Percentiles rank a stretch among this genome's conserved stretches.
phyloP scores from a whole-genome alignment of 2,797 vertebrate species.

The Karalla daura region DNA sequence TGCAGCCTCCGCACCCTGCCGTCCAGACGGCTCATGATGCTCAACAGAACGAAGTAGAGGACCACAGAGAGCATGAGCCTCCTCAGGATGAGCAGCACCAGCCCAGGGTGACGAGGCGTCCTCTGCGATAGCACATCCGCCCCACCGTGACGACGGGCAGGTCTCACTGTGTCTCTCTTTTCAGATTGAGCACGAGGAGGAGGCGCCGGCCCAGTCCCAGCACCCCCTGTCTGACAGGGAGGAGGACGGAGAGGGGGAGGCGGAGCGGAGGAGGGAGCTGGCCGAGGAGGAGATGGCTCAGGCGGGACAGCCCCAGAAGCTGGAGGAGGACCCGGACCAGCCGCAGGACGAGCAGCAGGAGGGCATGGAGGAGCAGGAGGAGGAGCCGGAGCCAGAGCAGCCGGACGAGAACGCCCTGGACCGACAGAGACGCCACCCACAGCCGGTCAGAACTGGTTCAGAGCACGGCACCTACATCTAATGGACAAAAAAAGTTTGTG shows the following conservation, averaged over 20 bases:
- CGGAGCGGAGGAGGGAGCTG: conserved; percentile 87
- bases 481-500: no score
- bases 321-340: conserved; percentile 91
- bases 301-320: conserved; percentile 89
- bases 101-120: conserved; percentile 56
- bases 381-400: conserved; percentile 65
- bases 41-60: neutral
- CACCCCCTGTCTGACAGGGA: conserved; percentile 52
- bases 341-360: conserved; percentile 77
- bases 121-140: neutral
- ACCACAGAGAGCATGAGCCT: conserved; percentile 19
- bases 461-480: no score
- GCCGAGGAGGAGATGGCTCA: conserved; percentile 96
- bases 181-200: conserved; percentile 57
- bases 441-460: conserved; percentile 61
- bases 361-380: conserved; percentile 75
- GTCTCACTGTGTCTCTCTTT: neutral
- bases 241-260: conserved; percentile 74
- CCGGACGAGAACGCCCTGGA: conserved; percentile 81
- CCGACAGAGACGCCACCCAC: conserved; percentile 67
- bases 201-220: conserved; percentile 29
- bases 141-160: neutral
- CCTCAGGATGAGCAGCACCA: conserved; percentile 41
- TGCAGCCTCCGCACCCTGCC: conserved; percentile 35
- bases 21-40: conserved; percentile 34